Base-by-base conservation (phyloP, 2,113 vertebrate genomes). In the Eretmochelys imbricata region DNA sequence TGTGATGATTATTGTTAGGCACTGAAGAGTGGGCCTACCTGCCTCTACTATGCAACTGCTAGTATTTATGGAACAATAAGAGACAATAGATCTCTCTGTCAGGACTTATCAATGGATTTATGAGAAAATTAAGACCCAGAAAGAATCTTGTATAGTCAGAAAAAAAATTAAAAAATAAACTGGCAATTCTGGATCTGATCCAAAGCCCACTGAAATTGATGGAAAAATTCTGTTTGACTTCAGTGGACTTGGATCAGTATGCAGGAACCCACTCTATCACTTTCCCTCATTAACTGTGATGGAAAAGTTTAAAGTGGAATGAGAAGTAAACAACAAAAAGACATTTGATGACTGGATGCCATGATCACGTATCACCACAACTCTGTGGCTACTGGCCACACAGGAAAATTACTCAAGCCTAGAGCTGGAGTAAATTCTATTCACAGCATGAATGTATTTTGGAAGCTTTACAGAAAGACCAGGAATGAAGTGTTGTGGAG, bases 241-340 rank as follows among this genome's bases (percentile, higher is more conserved):
- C 29, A 82, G 27, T 7, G 82, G 53, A 82, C 89, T 93, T 91
- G 20, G 88, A 50, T 91, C 88, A 92, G 62, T 5, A 14, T 53
- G 49, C 17, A 80, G 25, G 2, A 94, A 48, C 46, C 1, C 48
- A n/a, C 65, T 7, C 4, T 19, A 69, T 76, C 6, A 57, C 85
- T 81, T 89, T 57, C 13, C 87, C 93, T 84, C 79, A 0, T 17
- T 93, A 4, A 84, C 93, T 86, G 84, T 2, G 55, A 78, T 84
- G 35, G 90, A 94, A 80, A 89, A 72, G 7, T 91, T 96, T 94
- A 65, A 49, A 50, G 35, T 7, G 16, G 84, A 86, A 59, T 65
- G 19, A 72, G 89, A 93, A 93, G 14, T 22, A 96, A 97, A 93
- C 57, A 93, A 95, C 25, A 90, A 89, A 91, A 96, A 82, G 1